Evolutionary conservation across 2,888 invertebrate species (phyloP).

Genomic region (Lasioglossum oenotherae): DNA sequence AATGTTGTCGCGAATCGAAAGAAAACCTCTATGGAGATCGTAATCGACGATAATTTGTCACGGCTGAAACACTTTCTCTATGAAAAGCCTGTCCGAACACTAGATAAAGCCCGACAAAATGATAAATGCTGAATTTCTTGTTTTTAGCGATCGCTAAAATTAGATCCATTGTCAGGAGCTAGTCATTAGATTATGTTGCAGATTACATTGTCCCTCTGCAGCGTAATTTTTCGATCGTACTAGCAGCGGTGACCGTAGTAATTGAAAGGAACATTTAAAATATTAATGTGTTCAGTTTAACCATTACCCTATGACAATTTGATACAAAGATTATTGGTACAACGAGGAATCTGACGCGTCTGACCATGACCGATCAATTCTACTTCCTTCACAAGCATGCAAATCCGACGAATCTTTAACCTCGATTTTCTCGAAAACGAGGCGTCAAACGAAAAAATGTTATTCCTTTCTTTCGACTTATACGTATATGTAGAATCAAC

Average conservation of each 20-base stretch:
- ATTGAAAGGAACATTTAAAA: background rate
- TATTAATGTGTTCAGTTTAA: background rate
- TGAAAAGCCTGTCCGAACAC: background rate
- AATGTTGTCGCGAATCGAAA: conserved; percentile 11
- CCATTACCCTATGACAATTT: background rate
- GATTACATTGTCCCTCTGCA: background rate
- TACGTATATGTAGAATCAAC: no score
- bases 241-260: background rate
- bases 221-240: background rate
- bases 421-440: no score
- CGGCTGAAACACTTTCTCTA: background rate
- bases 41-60: background rate
- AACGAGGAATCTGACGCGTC: no score
- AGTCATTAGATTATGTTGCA: background rate
- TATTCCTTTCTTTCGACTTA: no score
- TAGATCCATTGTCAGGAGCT: background rate
- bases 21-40: background rate
- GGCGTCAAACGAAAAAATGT: no score
- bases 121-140: background rate
- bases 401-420: no score
- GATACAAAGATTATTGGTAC: no score
- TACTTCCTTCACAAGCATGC: no score
- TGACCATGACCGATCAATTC: no score
- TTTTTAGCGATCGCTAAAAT: background rate
- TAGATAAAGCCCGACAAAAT: background rate